Conservation (phyloP, 1,140 invertebrate genomes). For the Notospermus geniculatus region DNA sequence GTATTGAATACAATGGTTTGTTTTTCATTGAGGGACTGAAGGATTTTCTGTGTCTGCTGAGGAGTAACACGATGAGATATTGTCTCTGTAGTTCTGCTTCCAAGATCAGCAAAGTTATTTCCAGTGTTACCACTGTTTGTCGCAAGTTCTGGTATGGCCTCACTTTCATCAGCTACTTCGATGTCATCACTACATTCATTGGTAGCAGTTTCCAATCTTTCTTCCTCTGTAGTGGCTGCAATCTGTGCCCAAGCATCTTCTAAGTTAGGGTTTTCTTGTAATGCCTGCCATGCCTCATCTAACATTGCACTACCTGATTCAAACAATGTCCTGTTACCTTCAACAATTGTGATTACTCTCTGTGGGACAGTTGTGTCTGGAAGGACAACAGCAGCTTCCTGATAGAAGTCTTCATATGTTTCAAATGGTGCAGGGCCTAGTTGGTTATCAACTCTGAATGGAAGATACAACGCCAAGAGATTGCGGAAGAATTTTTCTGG, state of each 20-base stretch:
- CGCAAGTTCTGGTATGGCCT: not conserved
- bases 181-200: not conserved
- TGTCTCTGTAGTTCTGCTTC: not conserved
- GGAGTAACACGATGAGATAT: not conserved
- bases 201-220: not conserved
- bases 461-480: slow-evolving; percentile 14
- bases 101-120: not conserved
- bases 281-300: not conserved
- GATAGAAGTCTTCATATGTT: slow-evolving; percentile 18
- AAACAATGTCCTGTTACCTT: not conserved
- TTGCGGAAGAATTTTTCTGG: slow-evolving; percentile 15
- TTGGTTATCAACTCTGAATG: slow-evolving; percentile 15
- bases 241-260: slow-evolving; percentile 6
- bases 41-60: not conserved
- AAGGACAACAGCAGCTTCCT: slow-evolving; percentile 11
- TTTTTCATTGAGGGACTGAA: not conserved
- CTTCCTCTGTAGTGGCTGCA: not conserved
- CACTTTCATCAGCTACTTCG: not conserved
- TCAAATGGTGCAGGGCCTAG: slow-evolving; percentile 19
- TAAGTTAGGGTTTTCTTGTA: not conserved
- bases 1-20: slow-evolving; percentile 16
- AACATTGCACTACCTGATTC: not conserved
- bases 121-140: not conserved
- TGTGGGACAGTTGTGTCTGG: not conserved
- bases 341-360: not conserved